Conservation (phyloP, 2,797 vertebrate species). For the Enteromius unitaeniatus region DNA sequence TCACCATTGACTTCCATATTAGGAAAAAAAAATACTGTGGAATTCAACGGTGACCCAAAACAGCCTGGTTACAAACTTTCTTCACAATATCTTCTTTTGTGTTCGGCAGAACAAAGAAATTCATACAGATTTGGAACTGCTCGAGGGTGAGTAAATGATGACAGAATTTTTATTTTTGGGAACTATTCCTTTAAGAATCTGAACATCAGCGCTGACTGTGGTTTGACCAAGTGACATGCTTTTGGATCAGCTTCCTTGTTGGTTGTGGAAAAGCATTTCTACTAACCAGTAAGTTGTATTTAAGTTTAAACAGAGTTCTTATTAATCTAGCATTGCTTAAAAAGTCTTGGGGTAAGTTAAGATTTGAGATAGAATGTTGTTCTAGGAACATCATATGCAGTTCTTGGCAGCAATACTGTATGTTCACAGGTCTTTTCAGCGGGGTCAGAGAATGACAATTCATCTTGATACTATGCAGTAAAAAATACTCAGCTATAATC, state of each 20-base stretch:
- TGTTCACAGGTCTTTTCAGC: conserved; percentile 4
- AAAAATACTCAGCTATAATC: conserved; percentile 29
- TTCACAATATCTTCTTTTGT: too few species aligned
- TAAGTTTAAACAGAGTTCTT: not conserved
- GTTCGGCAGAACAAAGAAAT: too few species aligned
- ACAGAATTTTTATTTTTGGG: too few species aligned
- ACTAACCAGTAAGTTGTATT: not conserved
- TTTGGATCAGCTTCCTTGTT: not conserved
- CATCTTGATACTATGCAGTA: not conserved
- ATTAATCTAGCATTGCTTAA: not conserved
- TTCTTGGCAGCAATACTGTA: not conserved
- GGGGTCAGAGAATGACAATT: not conserved
- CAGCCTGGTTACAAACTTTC: too few species aligned
- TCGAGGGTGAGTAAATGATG: too few species aligned
- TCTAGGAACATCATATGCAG: not conserved
- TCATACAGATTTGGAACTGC: too few species aligned
- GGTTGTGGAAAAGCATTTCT: not conserved
- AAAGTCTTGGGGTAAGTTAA: not conserved
- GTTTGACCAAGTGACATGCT: not conserved
- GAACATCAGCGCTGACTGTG: not conserved
- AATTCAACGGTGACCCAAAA: too few species aligned
- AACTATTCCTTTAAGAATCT: not conserved
- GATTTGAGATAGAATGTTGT: not conserved
- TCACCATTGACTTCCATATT: too few species aligned
- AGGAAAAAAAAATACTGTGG: too few species aligned